phyloP scores from a whole-genome alignment of 2,113 vertebrate species.

The Lepisosteus osseus region DNA sequence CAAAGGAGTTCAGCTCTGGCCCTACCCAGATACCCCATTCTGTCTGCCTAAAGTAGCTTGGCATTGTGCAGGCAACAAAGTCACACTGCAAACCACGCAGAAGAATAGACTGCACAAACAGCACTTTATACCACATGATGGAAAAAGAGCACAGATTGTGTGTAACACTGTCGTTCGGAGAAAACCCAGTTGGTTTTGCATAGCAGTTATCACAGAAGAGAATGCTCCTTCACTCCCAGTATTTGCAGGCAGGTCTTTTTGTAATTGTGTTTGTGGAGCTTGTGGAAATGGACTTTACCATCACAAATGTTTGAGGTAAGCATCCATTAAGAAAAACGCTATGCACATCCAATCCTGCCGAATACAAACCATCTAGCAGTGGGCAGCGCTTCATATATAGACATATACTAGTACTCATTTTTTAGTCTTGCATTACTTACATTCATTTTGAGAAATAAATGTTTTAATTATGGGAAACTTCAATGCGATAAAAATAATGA shows the following conservation, averaged over 20 bases:
- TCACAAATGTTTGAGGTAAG: neutral
- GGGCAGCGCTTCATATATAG: neutral
- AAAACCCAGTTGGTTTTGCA: constrained; percentile 22
- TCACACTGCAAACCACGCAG: constrained; percentile 8
- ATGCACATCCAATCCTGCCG: neutral
- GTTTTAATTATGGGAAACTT: too few relatives aligned
- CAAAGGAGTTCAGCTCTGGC: too few relatives aligned
- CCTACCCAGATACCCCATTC: too few relatives aligned
- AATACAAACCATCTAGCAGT: neutral
- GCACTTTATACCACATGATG: neutral
- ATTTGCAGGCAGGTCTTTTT: neutral
- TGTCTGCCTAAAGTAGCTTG: too few relatives aligned
- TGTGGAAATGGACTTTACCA: neutral
- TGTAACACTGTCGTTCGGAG: constrained; percentile 22
- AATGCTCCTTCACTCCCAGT: neutral
- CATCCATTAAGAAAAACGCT: neutral
- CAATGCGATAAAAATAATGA: too few relatives aligned
- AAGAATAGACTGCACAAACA: constrained; percentile 3
- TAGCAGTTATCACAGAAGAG: constrained; percentile 16
- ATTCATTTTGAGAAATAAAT: too few relatives aligned
- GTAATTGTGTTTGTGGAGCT: neutral
- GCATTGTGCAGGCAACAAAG: neutral
- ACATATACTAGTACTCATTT: too few relatives aligned
- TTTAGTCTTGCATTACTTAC: too few relatives aligned
- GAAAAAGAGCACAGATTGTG: constrained; percentile 23